Conservation (phyloP, 2,888 invertebrate genomes). For the Aspidiotus destructor region DNA sequence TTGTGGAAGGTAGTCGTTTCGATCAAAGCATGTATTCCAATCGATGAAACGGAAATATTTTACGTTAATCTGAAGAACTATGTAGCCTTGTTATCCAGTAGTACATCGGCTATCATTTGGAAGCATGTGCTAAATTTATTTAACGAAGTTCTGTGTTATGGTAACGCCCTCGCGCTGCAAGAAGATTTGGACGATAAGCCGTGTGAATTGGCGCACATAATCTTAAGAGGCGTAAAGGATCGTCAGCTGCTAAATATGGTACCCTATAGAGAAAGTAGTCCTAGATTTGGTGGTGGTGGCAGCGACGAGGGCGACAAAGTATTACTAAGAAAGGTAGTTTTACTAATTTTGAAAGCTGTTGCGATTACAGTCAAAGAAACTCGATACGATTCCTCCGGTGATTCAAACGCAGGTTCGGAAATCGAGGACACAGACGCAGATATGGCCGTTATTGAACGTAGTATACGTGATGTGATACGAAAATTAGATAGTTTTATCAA, state of each 20-base stretch:
- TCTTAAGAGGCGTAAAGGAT: slow-evolving; percentile 65
- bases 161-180: slow-evolving; percentile 78
- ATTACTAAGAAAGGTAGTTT: slow-evolving; percentile 71
- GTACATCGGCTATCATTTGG: slow-evolving; percentile 72
- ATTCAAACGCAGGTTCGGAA: slow-evolving; percentile 72
- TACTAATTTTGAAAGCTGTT: slow-evolving; percentile 78
- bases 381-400: slow-evolving; percentile 67
- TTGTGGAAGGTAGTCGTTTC: slow-evolving; percentile 85
- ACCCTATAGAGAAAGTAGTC: slow-evolving; percentile 46
- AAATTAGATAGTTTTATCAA: slow-evolving; percentile 75
- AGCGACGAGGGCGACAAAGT: slow-evolving; percentile 50
- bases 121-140: slow-evolving; percentile 73
- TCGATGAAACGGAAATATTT: slow-evolving; percentile 79
- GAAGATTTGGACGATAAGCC: slow-evolving; percentile 81
- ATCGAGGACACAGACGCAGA: slow-evolving; percentile 80
- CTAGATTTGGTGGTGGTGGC: slow-evolving; percentile 47
- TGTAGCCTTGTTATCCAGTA: slow-evolving; percentile 59
- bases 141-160: slow-evolving; percentile 83
- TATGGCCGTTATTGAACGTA: slow-evolving; percentile 77
- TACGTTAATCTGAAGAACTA: slow-evolving; percentile 74
- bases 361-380: slow-evolving; percentile 85
- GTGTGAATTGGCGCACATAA: slow-evolving; percentile 71
- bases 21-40: slow-evolving; percentile 78
- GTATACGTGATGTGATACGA: slow-evolving; percentile 70
- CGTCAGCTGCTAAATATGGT: slow-evolving; percentile 51